Conservation (phyloP, 1,140 invertebrate species). For the Ceratoteleas bidentatus region DNA sequence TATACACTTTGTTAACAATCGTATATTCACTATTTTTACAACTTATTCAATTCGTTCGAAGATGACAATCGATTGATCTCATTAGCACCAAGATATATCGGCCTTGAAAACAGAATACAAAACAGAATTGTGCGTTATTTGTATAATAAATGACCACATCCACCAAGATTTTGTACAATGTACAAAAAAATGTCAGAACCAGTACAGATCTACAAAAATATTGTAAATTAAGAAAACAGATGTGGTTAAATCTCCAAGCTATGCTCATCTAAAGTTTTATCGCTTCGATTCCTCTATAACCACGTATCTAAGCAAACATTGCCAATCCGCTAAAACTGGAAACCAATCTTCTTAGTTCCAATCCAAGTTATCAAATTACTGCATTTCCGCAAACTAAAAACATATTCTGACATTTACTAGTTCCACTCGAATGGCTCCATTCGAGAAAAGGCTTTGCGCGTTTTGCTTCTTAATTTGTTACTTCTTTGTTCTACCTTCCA, state of each 20-base stretch:
- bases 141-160: slow-evolving; percentile 13
- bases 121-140: slow-evolving; percentile 50
- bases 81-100: slow-evolving; percentile 46
- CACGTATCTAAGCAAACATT: not conserved
- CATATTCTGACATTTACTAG: slow-evolving; percentile 30
- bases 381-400: slow-evolving; percentile 4
- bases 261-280: not conserved
- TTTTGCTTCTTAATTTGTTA: slow-evolving; percentile 20
- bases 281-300: not conserved
- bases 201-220: slow-evolving; percentile 42
- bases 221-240: slow-evolving; percentile 17
- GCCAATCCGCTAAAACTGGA: not conserved
- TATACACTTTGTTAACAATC: slow-evolving; percentile 57
- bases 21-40: slow-evolving; percentile 50
- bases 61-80: slow-evolving; percentile 51
- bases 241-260: too few relatives aligned
- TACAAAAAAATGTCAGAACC: slow-evolving; percentile 26
- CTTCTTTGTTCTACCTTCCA: slow-evolving; percentile 10
- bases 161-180: slow-evolving; percentile 13
- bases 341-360: not conserved
- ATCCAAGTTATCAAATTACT: not conserved
- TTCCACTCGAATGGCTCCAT: slow-evolving; percentile 18
- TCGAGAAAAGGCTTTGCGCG: slow-evolving; percentile 27
- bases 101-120: slow-evolving; percentile 47
- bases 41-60: slow-evolving; percentile 48